phyloP scores from a whole-genome alignment of 2,888 invertebrate species.

The Acrobasis suavella region DNA sequence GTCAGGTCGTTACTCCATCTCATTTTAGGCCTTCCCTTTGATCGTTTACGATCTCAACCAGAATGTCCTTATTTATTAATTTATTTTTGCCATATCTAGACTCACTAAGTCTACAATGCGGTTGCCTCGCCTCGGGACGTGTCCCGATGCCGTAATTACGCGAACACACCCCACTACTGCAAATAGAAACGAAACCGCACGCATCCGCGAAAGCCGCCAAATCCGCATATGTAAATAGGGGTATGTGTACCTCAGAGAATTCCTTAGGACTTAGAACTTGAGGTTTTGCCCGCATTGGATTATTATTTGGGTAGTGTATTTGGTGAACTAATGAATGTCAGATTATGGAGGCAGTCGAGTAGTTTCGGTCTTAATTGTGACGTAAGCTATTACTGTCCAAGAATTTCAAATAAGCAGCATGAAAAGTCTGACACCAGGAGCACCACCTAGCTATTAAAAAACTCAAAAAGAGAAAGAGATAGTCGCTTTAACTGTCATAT shows the following conservation, averaged over 20 bases:
- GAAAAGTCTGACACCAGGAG: too few relatives aligned
- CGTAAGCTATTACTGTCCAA: too few relatives aligned
- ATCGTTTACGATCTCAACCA: too few relatives aligned
- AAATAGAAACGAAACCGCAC: slow-evolving; percentile 78
- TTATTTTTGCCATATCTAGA: slow-evolving; percentile 34
- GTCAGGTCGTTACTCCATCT: too few relatives aligned
- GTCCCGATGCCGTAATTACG: slow-evolving; percentile 78
- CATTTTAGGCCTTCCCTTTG: too few relatives aligned
- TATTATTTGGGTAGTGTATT: slow-evolving; percentile 16
- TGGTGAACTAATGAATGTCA: neutral
- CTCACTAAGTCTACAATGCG: slow-evolving; percentile 50
- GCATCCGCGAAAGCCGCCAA: slow-evolving; percentile 43
- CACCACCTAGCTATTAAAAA: too few relatives aligned
- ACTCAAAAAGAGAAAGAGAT: too few relatives aligned
- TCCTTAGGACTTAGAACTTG: slow-evolving; percentile 25
- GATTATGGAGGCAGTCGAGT: neutral
- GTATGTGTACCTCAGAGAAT: slow-evolving; percentile 44
- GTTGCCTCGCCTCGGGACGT: slow-evolving; percentile 64
- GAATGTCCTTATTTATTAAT: too few relatives aligned
- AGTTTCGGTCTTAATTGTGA: neutral
- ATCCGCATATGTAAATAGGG: slow-evolving; percentile 71
- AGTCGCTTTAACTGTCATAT: too few relatives aligned
- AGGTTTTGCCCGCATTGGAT: slow-evolving; percentile 18
- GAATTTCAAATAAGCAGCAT: neutral
- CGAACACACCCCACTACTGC: slow-evolving; percentile 70